Evolutionary conservation across 2,797 vertebrate species (phyloP).

Genomic region (Sebastiscus albofasciatus): DNA sequence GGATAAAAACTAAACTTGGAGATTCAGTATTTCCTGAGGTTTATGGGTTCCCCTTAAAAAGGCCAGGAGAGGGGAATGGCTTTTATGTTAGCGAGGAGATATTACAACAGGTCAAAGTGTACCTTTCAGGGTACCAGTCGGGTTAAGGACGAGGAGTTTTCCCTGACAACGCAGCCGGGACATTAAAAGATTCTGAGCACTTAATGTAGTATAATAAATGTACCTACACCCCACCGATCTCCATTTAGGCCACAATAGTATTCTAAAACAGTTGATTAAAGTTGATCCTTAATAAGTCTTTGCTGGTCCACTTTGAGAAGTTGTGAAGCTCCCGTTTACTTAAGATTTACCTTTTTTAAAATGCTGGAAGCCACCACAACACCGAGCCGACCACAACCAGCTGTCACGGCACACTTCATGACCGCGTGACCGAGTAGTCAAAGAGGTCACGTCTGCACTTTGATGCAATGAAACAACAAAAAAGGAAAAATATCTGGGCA

Average conservation of each 20-base stretch:
- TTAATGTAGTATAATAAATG: constrained; percentile 65
- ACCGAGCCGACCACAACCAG: constrained; percentile 51
- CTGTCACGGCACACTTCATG: constrained; percentile 55
- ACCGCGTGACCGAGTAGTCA: constrained; percentile 61
- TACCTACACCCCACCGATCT: constrained; percentile 46
- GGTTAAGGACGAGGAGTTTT: constrained; percentile 69
- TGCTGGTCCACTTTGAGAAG: constrained; percentile 83
- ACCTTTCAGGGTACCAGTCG: constrained; percentile 69
- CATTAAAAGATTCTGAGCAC: constrained; percentile 69
- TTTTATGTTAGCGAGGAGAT: constrained; percentile 83
- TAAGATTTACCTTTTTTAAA: constrained; percentile 64
- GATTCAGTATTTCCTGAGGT: constrained; percentile 88
- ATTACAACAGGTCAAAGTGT: constrained; percentile 84
- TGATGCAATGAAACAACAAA: constrained; percentile 70
- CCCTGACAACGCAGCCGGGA: constrained; percentile 56
- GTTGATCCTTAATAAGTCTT: constrained; percentile 65
- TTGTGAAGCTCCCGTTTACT: constrained; percentile 78
- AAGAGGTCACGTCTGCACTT: constrained; percentile 68
- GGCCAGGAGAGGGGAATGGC: constrained; percentile 87
- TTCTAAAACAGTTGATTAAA: constrained; percentile 64
- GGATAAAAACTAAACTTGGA: constrained; percentile 82
- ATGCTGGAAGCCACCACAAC: constrained; percentile 73
- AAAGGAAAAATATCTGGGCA: constrained; percentile 53
- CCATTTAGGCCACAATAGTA: constrained; percentile 68
- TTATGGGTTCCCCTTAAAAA: constrained; percentile 84